Evolutionary conservation across 2,888 invertebrate genomes (phyloP), one percentile per base, ranked within the genome.

Genomic region (Archips xylosteana): DNA sequence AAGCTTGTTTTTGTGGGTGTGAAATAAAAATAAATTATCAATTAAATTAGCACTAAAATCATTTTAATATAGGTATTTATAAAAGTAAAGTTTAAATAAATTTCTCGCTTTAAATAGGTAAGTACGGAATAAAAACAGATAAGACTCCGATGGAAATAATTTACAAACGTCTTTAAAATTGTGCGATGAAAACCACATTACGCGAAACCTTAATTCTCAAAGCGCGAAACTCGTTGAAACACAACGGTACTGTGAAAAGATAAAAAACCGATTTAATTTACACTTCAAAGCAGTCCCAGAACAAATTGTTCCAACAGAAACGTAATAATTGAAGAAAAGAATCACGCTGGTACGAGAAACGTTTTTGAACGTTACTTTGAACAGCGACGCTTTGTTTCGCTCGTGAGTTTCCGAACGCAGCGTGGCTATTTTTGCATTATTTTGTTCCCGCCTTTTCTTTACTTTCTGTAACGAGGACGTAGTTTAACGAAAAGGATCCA

Each of bases 241-340:
- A 51, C 12, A 15, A 10, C n/a, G 49, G 64, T 34, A 49, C 15
- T 51, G 8, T 8, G 15, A n/a, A 62, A 36, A 62, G 15, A 51
- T 10, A 12, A 65, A 65, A 65, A 65, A 36, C 57, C 57, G 13
- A 68, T 63, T 49, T 39, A 63, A 69, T 69, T 74, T 64, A 15
- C 69, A 49, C 74, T 64, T 74, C 69, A 70, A 74, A 74, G 69
- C 66, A 54, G 23, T 57, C 67, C 15, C 73, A 47, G 60, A 69
- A 34, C 65, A 65, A 74, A 74, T 74, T 70, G 70, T 47, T 63
- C 15, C 42, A 47, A 70, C 70, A 65, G 15, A 54, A 70, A 60
- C 65, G 60, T 45, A 74, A 74, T 61, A 74, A 73, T 64, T 59
- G 64, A 69, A 70, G 60, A 69, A 70, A 72, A 73, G 61, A 47